phyloP scores from a whole-genome alignment of 2,113 vertebrate species.

The Pomatorhinus ruficollis region DNA sequence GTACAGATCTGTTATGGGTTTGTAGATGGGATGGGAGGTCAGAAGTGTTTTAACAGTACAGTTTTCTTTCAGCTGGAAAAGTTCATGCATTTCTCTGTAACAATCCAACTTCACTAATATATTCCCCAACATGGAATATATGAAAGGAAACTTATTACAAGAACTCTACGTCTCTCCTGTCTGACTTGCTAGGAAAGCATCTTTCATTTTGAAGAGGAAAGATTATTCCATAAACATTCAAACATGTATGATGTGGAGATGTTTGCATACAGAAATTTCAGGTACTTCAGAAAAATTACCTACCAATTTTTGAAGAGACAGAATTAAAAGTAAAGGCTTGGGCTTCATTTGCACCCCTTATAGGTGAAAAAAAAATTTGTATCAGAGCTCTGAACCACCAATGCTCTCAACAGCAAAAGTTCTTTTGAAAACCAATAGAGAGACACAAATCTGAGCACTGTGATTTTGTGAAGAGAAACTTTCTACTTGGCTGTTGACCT shows the following conservation, averaged over 20 bases:
- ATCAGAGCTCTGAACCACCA: not conserved
- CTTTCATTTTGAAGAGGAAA: not conserved
- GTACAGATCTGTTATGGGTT: not conserved
- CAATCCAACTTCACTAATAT: not conserved
- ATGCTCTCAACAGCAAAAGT: not conserved
- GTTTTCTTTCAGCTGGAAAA: not conserved
- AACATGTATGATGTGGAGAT: not conserved
- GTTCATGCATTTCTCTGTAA: not conserved
- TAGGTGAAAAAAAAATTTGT: not conserved
- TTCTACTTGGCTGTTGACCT: not conserved
- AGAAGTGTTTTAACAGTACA: not conserved
- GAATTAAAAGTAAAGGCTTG: not conserved
- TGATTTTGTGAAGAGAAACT: not conserved
- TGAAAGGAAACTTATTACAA: not conserved
- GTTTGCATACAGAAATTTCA: not conserved
- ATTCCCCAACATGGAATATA: not conserved
- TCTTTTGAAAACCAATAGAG: not conserved
- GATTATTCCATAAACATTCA: not conserved
- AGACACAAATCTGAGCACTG: not conserved
- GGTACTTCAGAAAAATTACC: not conserved
- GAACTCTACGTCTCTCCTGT: not conserved
- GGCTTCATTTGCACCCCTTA: not conserved
- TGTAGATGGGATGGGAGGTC: not conserved
- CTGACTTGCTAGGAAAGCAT: not conserved
- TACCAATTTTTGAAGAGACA: not conserved